These are phyloP conservation scores for Shinisaurus crocodilurus DNA, from an alignment of 2,113 vertebrate genomes.

Conservation along the genomic window DNA sequence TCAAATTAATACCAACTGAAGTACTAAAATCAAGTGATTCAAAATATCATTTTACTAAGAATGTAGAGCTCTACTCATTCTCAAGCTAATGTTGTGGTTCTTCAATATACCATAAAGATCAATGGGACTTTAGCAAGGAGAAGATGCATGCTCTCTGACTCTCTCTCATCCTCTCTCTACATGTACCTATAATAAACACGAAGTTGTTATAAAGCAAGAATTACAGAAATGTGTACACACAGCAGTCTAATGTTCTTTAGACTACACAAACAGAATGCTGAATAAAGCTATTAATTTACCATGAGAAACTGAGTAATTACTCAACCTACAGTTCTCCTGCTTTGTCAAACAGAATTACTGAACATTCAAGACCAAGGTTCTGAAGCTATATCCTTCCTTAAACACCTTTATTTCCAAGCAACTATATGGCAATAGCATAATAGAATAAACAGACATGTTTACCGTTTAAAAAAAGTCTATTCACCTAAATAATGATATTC, in stretches of 20 bases:
- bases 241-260: slow-evolving; percentile 3
- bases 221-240: slow-evolving; percentile 26
- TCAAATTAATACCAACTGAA: not conserved
- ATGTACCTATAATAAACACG: not conserved
- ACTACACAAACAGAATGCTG: slow-evolving; percentile 51
- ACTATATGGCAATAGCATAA: slow-evolving; percentile 11
- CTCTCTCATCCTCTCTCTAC: not conserved
- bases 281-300: slow-evolving; percentile 18
- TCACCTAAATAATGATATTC: not conserved
- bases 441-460: not conserved
- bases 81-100: not conserved
- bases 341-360: slow-evolving; percentile 8
- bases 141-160: not conserved
- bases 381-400: slow-evolving; percentile 8
- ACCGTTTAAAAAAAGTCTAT: not conserved
- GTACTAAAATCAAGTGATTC: not conserved
- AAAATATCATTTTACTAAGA: not conserved
- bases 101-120: not conserved
- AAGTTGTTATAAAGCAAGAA: not conserved
- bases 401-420: not conserved
- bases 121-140: not conserved
- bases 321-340: not conserved
- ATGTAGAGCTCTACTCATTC: not conserved
- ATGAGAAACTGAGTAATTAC: not conserved
- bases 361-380: not conserved